Conservation (phyloP, 2,113 vertebrate genomes). For the Brienomyrus longianalis region DNA sequence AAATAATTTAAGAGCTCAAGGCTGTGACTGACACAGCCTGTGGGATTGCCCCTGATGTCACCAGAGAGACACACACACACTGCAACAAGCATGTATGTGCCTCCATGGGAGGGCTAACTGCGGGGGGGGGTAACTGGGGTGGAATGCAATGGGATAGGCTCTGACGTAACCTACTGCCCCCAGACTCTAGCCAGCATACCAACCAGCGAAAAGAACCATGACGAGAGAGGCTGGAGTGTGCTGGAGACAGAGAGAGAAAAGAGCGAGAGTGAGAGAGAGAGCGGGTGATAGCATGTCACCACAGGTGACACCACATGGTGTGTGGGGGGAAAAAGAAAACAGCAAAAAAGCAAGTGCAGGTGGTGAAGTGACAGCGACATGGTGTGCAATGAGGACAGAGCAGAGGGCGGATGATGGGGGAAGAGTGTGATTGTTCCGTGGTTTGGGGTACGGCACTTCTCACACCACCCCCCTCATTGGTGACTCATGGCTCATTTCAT, state of each 20-base stretch:
- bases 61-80: neutral
- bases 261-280: neutral
- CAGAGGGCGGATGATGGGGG: neutral
- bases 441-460: neutral
- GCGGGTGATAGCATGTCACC: neutral
- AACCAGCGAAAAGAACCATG: neutral
- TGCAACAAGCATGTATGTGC: neutral
- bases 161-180: neutral
- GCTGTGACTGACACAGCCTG: neutral
- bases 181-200: neutral
- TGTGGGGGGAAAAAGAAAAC: neutral
- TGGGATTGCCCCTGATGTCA: neutral
- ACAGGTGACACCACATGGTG: neutral
- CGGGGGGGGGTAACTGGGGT: neutral
- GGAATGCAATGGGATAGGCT: conserved; percentile 2
- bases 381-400: neutral
- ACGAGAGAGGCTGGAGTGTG: too few species aligned
- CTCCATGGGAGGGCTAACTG: neutral
- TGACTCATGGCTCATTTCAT: neutral
- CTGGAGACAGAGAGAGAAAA: too few species aligned
- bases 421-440: conserved; percentile 23
- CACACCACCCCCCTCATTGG: neutral
- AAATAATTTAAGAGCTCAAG: neutral
- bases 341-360: conserved; percentile 16
- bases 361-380: conserved; percentile 34